Conservation (phyloP, 1,140 invertebrate species). For the Paramacrobiotus metropolitanus region DNA sequence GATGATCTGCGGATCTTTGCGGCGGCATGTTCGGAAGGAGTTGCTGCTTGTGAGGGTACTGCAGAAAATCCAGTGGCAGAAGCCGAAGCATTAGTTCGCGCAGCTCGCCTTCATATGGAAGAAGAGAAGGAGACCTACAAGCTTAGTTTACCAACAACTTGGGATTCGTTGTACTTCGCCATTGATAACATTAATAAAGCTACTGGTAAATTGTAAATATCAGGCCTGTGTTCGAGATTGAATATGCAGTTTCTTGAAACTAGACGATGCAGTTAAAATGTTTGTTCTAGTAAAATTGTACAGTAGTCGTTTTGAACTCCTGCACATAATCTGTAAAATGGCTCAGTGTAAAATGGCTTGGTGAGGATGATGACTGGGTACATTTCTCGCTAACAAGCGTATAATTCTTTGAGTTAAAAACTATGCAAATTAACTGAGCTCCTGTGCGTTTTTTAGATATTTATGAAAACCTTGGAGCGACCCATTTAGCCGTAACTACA, state of each 20-base stretch:
- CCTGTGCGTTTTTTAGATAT: not conserved
- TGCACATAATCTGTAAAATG: too few relatives aligned
- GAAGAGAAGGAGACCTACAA: not conserved
- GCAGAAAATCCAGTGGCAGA: not conserved
- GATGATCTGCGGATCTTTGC: constrained; percentile 1
- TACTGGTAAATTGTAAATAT: not conserved
- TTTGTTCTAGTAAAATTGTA: too few relatives aligned
- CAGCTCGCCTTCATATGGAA: not conserved
- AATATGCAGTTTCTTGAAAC: too few relatives aligned
- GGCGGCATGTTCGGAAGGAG: not conserved
- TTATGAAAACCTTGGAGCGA: not conserved
- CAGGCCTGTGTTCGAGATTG: too few relatives aligned
- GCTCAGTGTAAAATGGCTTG: too few relatives aligned
- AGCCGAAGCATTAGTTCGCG: not conserved
- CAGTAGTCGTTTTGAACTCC: too few relatives aligned
- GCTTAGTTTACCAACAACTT: not conserved
- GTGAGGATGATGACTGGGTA: too few relatives aligned
- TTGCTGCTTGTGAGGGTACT: not conserved
- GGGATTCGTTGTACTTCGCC: not conserved
- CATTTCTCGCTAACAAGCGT: too few relatives aligned
- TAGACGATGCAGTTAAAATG: too few relatives aligned
- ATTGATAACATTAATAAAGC: not conserved
- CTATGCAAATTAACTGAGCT: not conserved
- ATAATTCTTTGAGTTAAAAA: too few relatives aligned
- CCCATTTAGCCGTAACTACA: not conserved